Evolutionary conservation across 2,888 invertebrate species (phyloP).

Genomic region (Heliconius cydno): DNA sequence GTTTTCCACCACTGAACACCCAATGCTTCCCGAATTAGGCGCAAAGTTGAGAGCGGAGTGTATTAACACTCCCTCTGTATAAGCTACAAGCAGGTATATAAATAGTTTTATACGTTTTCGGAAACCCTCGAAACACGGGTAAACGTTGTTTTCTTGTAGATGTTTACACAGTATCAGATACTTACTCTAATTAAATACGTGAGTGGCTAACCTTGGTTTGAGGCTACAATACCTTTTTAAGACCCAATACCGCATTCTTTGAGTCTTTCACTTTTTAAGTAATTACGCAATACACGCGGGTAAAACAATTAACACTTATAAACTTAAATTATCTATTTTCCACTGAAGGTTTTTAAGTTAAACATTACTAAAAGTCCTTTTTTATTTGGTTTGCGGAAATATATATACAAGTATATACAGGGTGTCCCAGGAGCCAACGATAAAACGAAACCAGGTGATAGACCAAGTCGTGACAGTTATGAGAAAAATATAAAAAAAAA

Average conservation of each 20-base stretch:
- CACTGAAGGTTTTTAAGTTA: not conserved
- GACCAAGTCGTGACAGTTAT: too few species aligned
- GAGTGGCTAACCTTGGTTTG: constrained; percentile 34
- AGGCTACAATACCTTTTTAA: constrained; percentile 24
- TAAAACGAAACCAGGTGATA: too few species aligned
- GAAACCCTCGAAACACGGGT: not conserved
- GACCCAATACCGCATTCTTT: constrained; percentile 13
- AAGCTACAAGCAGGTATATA: too few species aligned
- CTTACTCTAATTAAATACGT: constrained; percentile 42
- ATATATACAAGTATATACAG: not conserved
- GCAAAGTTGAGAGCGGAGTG: too few species aligned
- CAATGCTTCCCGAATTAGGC: too few species aligned
- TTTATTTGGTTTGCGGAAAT: not conserved
- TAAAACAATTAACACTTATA: not conserved
- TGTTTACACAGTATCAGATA: constrained; percentile 40
- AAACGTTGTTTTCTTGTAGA: not conserved
- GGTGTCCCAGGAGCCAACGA: too few species aligned
- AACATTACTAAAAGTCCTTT: not conserved
- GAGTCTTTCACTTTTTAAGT: constrained; percentile 1
- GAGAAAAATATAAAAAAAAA: too few species aligned
- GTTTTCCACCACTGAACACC: too few species aligned
- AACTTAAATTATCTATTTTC: not conserved
- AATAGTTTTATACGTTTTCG: too few species aligned
- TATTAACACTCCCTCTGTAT: too few species aligned
- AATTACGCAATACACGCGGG: constrained; percentile 1